Conservation (phyloP, 2,888 invertebrate species). For the Tineola bisselliella region DNA sequence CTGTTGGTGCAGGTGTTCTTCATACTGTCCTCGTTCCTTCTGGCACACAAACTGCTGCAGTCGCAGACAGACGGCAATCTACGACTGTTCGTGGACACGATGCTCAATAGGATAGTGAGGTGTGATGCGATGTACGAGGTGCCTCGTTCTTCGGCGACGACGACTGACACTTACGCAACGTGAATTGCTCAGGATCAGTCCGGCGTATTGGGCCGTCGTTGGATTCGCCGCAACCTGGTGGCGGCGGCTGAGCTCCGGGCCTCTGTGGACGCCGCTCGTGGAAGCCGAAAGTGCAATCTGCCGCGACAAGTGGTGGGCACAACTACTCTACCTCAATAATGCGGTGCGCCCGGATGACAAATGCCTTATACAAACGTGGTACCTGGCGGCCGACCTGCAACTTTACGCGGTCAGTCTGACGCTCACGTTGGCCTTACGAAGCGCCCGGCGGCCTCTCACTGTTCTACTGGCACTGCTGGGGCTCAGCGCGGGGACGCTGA, state of each 20-base stretch:
- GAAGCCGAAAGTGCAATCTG: conserved; percentile 41
- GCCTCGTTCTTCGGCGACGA: neutral
- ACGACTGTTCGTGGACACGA: conserved; percentile 32
- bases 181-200: conserved; percentile 36
- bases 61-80: conserved; percentile 20
- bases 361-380: conserved; percentile 60
- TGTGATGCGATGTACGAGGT: conserved; percentile 17
- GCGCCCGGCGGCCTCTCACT: conserved; percentile 19
- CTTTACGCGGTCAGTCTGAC: conserved; percentile 40
- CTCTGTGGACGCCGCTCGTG: conserved; percentile 48
- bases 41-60: conserved; percentile 50
- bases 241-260: conserved; percentile 37
- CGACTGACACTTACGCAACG: neutral
- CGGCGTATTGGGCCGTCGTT: conserved; percentile 48
- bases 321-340: conserved; percentile 53
- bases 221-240: conserved; percentile 56
- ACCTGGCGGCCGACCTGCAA: conserved; percentile 59
- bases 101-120: conserved; percentile 54
- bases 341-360: conserved; percentile 43
- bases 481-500: conserved; percentile 23
- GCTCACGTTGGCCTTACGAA: conserved; percentile 40
- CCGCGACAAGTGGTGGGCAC: conserved; percentile 53
- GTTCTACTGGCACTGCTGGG: conserved; percentile 21
- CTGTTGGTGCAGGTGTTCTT: conserved; percentile 60
- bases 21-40: conserved; percentile 54